A percentile compares a stretch with the other conserved stretches of the same genome.
These are phyloP conservation scores for Hoplostethus mediterraneus DNA, from an alignment of 2,797 vertebrate genomes.

Conservation along the genomic window DNA sequence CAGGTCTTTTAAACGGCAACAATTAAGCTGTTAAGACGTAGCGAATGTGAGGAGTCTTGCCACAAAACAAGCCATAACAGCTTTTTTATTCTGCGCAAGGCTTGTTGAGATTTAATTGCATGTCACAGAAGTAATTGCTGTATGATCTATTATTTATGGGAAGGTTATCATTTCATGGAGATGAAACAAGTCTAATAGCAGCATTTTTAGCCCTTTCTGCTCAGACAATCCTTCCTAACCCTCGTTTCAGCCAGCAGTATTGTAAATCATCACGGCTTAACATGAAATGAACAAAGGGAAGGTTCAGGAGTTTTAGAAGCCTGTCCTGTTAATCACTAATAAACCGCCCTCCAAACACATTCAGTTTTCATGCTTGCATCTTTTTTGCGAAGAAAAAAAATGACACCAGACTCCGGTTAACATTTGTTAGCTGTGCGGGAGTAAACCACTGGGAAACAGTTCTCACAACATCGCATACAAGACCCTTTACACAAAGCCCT, in stretches of 20 bases:
- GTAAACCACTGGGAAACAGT: neutral
- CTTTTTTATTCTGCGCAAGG: constrained; percentile 49
- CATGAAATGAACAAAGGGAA: constrained; percentile 27
- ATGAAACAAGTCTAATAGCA: constrained; percentile 7
- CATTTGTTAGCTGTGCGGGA: neutral
- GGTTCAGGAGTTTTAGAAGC: constrained; percentile 5
- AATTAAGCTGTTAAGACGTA: constrained; percentile 72
- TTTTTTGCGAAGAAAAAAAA: neutral
- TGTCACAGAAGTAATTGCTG: constrained; percentile 66
- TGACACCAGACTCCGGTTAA: neutral
- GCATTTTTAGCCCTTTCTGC: neutral
- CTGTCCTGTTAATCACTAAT: constrained; percentile 24
- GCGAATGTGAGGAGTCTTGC: constrained; percentile 55
- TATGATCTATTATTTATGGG: constrained; percentile 59
- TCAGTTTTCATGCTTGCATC: constrained; percentile 2
- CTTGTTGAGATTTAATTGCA: constrained; percentile 60
- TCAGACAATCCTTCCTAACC: neutral
- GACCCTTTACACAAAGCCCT: neutral
- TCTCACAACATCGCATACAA: neutral
- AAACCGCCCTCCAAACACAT: neutral
- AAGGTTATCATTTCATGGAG: constrained; percentile 55
- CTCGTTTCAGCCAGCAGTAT: constrained; percentile 20
- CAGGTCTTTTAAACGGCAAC: constrained; percentile 73
- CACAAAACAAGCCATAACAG: constrained; percentile 74
- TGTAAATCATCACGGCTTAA: constrained; percentile 45